Evolutionary conservation across 1,140 invertebrate genomes (phyloP).

Genomic region (Drosophila watanabei): DNA sequence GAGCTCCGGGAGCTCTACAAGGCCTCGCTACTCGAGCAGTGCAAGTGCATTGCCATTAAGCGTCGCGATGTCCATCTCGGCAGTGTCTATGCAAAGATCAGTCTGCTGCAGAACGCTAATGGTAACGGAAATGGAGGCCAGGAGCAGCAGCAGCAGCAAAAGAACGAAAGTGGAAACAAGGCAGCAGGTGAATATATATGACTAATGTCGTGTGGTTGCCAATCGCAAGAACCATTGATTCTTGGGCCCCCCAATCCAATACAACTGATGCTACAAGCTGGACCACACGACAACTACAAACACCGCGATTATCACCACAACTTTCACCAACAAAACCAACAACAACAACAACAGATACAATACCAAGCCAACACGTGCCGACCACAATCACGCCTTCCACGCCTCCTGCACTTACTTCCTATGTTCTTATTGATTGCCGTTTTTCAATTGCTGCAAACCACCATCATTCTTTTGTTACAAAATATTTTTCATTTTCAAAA

Average conservation of each 20-base stretch:
- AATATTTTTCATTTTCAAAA: conserved; percentile 70
- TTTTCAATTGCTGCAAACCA: conserved; percentile 57
- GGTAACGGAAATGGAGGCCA: conserved; percentile 37
- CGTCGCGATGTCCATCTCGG: conserved; percentile 71
- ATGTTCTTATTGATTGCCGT: conserved; percentile 52
- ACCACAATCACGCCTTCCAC: conserved; percentile 38
- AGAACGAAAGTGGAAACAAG: conserved; percentile 58
- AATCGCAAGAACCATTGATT: conserved; percentile 51
- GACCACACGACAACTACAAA: conserved; percentile 34
- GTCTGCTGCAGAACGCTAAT: conserved; percentile 44
- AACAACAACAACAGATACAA: conserved; percentile 7
- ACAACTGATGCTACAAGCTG: conserved; percentile 34
- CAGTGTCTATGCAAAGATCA: conserved; percentile 78
- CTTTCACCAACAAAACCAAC: conserved; percentile 24
- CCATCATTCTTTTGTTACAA: conserved; percentile 61
- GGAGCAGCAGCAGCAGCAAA: conserved; percentile 39
- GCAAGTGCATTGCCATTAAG: conserved; percentile 73
- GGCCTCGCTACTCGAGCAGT: conserved; percentile 76
- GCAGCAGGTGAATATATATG: conserved; percentile 79
- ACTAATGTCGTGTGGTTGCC: conserved; percentile 70
- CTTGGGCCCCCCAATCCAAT: conserved; percentile 41
- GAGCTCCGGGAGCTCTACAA: conserved; percentile 71
- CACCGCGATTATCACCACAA: conserved; percentile 20
- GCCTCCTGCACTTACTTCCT: conserved; percentile 47
- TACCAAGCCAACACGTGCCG: conserved; percentile 36